Conservation (phyloP, 1,140 invertebrate genomes). For the Hypsibius dujardini region DNA sequence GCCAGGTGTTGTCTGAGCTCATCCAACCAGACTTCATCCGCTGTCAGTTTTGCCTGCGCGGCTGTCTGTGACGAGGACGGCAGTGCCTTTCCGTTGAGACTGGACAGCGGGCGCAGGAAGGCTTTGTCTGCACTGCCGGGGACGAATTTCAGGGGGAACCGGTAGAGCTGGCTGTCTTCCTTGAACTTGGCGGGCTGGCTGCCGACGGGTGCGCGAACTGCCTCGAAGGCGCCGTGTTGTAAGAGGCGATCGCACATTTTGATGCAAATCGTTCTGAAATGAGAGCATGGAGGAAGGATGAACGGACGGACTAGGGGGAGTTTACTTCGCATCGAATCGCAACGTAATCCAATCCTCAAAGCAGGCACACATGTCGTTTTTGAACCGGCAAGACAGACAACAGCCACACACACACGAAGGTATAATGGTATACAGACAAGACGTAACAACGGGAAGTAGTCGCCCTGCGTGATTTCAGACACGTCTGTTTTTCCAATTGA, state of each 20-base stretch:
- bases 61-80: neutral
- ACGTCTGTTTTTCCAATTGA: no score
- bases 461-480: no score
- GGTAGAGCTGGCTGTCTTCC: neutral
- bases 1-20: neutral
- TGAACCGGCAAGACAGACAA: no score
- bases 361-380: no score
- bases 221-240: neutral
- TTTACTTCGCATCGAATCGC: no score
- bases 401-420: no score
- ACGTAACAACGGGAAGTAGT: no score
- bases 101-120: neutral
- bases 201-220: neutral
- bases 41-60: neutral
- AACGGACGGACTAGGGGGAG: no score
- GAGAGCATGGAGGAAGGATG: neutral
- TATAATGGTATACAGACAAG: no score
- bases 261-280: neutral
- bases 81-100: neutral
- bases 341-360: no score
- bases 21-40: slow-evolving; percentile 1
- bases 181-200: neutral
- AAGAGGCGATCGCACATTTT: neutral
- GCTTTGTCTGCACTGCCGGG: neutral
- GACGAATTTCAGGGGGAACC: neutral